phyloP scores from a whole-genome alignment of 2,113 vertebrate genomes.

The Amia ocellicauda region DNA sequence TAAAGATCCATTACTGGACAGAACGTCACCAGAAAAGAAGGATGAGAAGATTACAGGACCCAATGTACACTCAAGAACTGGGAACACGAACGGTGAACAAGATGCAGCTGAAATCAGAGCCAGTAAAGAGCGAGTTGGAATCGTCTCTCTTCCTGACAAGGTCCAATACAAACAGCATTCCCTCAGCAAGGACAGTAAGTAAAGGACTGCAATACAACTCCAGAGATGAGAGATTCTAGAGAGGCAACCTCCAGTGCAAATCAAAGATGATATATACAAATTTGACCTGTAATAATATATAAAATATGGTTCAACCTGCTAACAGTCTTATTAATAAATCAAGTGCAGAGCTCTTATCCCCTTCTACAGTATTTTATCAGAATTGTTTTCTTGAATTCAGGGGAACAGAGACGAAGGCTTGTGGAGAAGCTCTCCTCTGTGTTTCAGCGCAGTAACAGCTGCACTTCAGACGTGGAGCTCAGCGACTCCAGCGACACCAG shows the following conservation, averaged over 20 bases:
- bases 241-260: no score
- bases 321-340: no score
- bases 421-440: conserved; percentile 45
- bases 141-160: conserved; percentile 49
- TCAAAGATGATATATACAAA: no score
- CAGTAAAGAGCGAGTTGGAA: conserved; percentile 64
- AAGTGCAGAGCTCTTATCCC: no score
- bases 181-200: conserved; percentile 71
- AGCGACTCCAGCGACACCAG: conserved; percentile 62
- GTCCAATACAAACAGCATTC: conserved; percentile 60
- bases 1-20: neutral
- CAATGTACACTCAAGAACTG: no score
- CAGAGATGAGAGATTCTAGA: conserved; percentile 6
- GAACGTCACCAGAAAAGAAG: no score
- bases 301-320: no score
- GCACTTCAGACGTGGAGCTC: conserved; percentile 57
- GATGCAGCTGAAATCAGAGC: neutral
- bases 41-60: no score
- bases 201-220: conserved; percentile 39
- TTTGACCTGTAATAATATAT: no score
- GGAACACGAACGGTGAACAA: no score
- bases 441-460: conserved; percentile 15
- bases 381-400: conserved; percentile 38
- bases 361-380: no score
- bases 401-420: conserved; percentile 50